phyloP scores from a whole-genome alignment of 2,888 invertebrate genomes.

The Melangyna quadrimaculata region DNA sequence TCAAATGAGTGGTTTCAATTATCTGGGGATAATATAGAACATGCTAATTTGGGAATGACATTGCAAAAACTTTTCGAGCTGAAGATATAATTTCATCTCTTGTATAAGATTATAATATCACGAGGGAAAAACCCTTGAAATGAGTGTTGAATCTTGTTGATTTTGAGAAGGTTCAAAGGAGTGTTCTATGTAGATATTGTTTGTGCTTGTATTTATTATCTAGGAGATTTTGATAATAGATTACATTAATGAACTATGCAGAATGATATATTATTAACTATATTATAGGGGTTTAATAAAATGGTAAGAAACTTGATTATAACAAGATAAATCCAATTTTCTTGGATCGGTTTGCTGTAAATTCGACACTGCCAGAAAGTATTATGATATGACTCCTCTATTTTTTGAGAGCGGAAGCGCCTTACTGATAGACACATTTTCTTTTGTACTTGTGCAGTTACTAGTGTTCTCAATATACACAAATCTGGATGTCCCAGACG shows the following conservation, averaged over 20 bases:
- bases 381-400: no score
- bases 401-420: no score
- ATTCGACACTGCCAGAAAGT: no score
- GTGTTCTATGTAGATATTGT: background rate
- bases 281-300: no score
- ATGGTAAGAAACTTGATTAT: no score
- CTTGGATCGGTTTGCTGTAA: no score
- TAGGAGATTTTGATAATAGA: background rate
- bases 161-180: background rate
- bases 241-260: background rate
- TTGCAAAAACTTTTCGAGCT: background rate
- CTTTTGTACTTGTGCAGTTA: no score
- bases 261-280: background rate
- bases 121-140: background rate
- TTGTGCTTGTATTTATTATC: background rate
- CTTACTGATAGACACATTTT: no score
- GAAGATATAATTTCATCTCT: background rate
- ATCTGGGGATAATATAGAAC: background rate
- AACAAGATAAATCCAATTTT: no score
- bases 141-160: background rate
- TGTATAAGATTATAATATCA: background rate
- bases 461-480: no score
- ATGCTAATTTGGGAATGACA: background rate
- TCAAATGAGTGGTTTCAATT: slow-evolving; percentile 27
- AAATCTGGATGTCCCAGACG: no score